A percentile compares a stretch with the other conserved stretches of the same genome.
Conservation (phyloP, 2,797 vertebrate genomes). For the Ceryle rudis region DNA sequence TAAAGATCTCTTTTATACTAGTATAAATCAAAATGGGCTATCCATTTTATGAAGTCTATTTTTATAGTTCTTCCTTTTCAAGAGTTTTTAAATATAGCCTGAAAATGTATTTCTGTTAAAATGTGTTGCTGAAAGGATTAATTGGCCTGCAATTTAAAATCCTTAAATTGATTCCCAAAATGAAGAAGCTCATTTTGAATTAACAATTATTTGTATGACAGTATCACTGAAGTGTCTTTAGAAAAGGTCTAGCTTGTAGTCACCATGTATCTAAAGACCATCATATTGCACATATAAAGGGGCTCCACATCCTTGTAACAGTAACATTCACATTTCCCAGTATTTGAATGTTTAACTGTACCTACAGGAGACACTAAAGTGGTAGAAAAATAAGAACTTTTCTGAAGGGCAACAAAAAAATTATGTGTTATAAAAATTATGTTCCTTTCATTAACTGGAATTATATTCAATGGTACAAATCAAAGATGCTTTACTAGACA, state of each 20-base stretch:
- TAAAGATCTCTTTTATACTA: background rate
- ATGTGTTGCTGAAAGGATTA: background rate
- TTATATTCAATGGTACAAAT: background rate
- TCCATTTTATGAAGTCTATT: background rate
- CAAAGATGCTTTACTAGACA: background rate
- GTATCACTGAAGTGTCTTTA: background rate
- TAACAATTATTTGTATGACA: background rate
- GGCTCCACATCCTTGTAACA: background rate
- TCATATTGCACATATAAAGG: background rate
- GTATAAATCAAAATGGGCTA: background rate
- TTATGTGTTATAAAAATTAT: background rate
- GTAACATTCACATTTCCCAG: background rate
- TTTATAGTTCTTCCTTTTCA: background rate
- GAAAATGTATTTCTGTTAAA: background rate
- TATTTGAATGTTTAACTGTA: background rate
- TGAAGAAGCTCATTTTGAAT: background rate
- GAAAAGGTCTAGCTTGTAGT: background rate
- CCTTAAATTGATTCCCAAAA: background rate
- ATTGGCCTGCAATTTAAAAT: background rate
- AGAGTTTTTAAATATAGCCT: background rate
- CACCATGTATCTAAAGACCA: background rate
- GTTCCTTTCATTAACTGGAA: background rate
- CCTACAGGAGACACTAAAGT: background rate
- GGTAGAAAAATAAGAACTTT: background rate
- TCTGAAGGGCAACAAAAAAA: background rate